Evolutionary conservation across 2,113 vertebrate species (phyloP).

Genomic region (Reinhardtius hippoglossoides): DNA sequence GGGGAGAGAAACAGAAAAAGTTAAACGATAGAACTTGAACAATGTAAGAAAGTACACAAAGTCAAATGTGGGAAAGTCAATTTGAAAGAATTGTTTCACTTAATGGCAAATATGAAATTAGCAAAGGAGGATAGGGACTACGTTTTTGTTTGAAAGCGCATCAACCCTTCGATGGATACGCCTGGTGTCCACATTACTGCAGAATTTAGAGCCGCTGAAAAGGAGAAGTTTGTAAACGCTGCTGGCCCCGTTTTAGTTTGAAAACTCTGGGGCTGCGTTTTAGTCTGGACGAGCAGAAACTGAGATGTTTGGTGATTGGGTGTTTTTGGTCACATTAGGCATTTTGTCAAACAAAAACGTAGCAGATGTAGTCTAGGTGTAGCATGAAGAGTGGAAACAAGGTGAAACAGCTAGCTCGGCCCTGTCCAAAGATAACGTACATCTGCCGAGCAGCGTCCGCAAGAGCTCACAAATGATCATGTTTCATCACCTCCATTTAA

Average conservation of each 20-base stretch:
- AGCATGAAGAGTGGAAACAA: neutral
- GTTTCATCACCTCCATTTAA: neutral
- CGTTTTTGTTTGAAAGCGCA: no score
- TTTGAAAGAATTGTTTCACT: neutral
- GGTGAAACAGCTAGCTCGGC: neutral
- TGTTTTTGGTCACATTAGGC: no score
- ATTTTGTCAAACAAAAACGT: neutral
- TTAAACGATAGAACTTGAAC: conserved; percentile 57
- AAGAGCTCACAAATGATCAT: neutral
- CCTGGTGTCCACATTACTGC: no score
- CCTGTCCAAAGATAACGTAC: neutral
- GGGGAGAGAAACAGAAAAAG: conserved; percentile 25
- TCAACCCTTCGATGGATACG: no score
- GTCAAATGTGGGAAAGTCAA: neutral
- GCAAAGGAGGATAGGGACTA: no score
- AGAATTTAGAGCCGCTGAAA: no score
- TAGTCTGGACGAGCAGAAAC: no score
- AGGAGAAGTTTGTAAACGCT: no score
- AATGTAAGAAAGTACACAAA: conserved; percentile 3
- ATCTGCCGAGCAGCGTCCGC: neutral
- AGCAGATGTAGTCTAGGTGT: neutral
- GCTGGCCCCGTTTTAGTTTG: no score
- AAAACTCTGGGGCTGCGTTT: no score
- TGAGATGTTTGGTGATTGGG: no score
- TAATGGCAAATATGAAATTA: neutral